Evolutionary conservation across 2,888 invertebrate species (phyloP).

Genomic region (Cordilura impudica): DNA sequence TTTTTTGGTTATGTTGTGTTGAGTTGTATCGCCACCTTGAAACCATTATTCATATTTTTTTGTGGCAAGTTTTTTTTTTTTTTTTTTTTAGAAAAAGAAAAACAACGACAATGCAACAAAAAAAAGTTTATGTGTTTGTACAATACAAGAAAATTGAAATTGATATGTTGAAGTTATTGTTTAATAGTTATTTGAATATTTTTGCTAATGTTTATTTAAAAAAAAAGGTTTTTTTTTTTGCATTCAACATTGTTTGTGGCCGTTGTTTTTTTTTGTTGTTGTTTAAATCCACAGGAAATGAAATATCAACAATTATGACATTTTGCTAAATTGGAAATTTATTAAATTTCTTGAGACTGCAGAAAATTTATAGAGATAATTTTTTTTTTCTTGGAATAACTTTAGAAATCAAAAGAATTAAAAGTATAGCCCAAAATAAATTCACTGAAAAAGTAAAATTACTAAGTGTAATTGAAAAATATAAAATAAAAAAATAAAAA

Average conservation of each 20-base stretch:
- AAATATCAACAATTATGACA: conserved; percentile 58
- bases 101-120: conserved; percentile 13
- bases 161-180: conserved; percentile 59
- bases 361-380: conserved; percentile 44
- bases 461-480: too few species aligned
- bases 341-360: conserved; percentile 15
- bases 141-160: conserved; percentile 53
- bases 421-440: too few species aligned
- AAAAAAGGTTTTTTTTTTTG: conserved; percentile 24
- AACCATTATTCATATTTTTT: conserved; percentile 63
- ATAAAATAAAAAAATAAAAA: too few species aligned
- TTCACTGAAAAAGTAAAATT: too few species aligned
- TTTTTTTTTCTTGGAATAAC: too few species aligned
- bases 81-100: conserved; percentile 37
- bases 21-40: conserved; percentile 62
- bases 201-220: conserved; percentile 19
- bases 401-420: too few species aligned
- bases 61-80: background rate
- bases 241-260: conserved; percentile 23
- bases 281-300: conserved; percentile 52
- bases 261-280: background rate
- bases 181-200: conserved; percentile 43
- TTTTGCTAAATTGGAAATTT: conserved; percentile 60
- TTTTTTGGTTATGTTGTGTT: conserved; percentile 49
- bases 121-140: background rate